phyloP scores from a whole-genome alignment of 2,113 vertebrate genomes.

The Hippocampus zosterae region DNA sequence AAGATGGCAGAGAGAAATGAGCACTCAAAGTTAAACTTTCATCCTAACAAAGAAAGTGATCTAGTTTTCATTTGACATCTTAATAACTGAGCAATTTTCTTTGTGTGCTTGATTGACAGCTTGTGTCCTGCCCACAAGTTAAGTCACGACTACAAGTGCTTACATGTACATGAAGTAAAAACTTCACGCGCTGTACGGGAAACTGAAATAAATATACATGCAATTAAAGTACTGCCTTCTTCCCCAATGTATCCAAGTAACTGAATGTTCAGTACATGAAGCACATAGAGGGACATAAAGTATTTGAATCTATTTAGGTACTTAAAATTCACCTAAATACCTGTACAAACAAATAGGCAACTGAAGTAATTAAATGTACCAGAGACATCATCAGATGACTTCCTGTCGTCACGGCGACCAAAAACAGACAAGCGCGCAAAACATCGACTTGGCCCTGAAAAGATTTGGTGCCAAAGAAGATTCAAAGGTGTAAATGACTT shows the following conservation, averaged over 20 bases:
- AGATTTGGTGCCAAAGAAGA: background rate
- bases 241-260: too few species aligned
- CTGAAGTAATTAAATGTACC: too few species aligned
- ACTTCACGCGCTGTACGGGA: background rate
- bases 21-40: background rate
- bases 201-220: too few species aligned
- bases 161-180: background rate
- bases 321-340: too few species aligned
- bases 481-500: background rate
- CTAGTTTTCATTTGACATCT: background rate
- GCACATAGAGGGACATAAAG: too few species aligned
- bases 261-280: too few species aligned
- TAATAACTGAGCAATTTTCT: background rate
- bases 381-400: too few species aligned
- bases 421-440: background rate
- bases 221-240: too few species aligned
- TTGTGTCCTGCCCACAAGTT: background rate
- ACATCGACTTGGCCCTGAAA: background rate
- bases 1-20: background rate
- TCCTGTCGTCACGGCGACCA: background rate
- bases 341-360: too few species aligned
- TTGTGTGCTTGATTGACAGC: background rate
- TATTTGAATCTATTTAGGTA: too few species aligned
- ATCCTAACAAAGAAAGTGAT: background rate
- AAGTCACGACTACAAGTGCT: background rate